Evolutionary conservation across 2,888 invertebrate genomes (phyloP), one percentile per base, ranked within the genome.

Genomic region (Drosophila kokeensis): DNA sequence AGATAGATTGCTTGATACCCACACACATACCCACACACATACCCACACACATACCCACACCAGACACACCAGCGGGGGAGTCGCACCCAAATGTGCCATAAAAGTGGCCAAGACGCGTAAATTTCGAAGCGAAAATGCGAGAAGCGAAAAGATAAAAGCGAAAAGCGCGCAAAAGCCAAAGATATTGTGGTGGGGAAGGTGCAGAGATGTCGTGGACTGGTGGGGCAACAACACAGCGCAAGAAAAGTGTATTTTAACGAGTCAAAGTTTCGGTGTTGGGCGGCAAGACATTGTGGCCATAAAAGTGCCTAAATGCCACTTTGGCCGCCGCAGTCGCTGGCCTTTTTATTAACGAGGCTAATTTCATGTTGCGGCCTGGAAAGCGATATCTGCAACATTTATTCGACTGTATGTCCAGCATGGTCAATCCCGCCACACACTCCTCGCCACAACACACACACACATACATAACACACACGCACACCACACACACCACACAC

Each of bases 251-350:
- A 81, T 81, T 86, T 85, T 83, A 88, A 88, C 83, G 87, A 83
- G 89, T 69, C 70, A 86, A 88, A 85, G 62, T 85, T 85, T 83
- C 64, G 68, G 69, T 59, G 63, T 64, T 67, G 73, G 73, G 67
- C 67, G 69, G 67, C 64, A 76, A 62, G 71, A 53, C 77, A 68
- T 53, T 53, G 72, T 68, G 73, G 70, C 69, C 81, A 76, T 70
- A 82, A 85, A 79, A 83, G 87, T 88, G 76, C 75, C 89, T 68
- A 86, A 86, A 83, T 86, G 89, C 83, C 89, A 83, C 79, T 85
- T 79, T 61, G 67, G 72, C 74, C 69, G 76, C 85, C 85, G 71
- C 85, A 79, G 71, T 87, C 80, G 74, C 80, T 79, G 80, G 73
- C 88, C 54, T 72, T 84, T 83, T 87, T 82, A 84, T 84, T 80